Evolutionary conservation across 2,888 invertebrate genomes (phyloP), one percentile per base, ranked within the genome.

Genomic region (Flexamia atlantica): DNA sequence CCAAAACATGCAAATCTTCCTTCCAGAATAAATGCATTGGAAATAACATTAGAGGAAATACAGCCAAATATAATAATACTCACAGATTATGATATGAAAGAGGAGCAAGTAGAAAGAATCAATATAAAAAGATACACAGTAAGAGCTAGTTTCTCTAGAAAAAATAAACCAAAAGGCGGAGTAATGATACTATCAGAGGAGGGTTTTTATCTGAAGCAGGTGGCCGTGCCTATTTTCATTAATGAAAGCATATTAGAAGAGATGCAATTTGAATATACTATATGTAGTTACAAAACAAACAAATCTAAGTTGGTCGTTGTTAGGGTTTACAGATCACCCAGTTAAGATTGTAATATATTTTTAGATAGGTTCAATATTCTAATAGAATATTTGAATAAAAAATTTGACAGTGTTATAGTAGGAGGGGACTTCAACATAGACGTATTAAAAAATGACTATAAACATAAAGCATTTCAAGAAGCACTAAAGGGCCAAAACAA

Each of bases 321-420:
- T 46, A 17, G 46, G 14, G 17, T 46, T 40, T 40, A 46, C 12
- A 14, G 12, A 17, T 46, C 46, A 46, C 46, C 46, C 12, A 46
- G 14, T 17, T 46, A 2, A 17, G 14, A 46, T 46, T 14, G 2
- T 5, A 36, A 4, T 9, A 46, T 14, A 14, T 46, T 46, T 46
- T 12, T 79, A 3, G 23, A 79, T 7, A 79, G 30, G 25, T 25
- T 60, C 14, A 60, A 14, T 60, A 2, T 42, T 23, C 30, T 46
- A 50, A 20, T 79, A 17, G 46, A 28, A 20, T 25, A 10, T 50
- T 20, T 79, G 2, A 12, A 50, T 23, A 46, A 46, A 79, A 79
- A 25, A 60, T 60, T 23, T 60, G 60, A 60, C 23, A 79, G 30
- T 28, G n/a, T 79, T 20, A 53, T 79, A 28, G 23, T 79, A 20